Conservation (phyloP, 1,140 invertebrate species). For the Bombus superbus region DNA sequence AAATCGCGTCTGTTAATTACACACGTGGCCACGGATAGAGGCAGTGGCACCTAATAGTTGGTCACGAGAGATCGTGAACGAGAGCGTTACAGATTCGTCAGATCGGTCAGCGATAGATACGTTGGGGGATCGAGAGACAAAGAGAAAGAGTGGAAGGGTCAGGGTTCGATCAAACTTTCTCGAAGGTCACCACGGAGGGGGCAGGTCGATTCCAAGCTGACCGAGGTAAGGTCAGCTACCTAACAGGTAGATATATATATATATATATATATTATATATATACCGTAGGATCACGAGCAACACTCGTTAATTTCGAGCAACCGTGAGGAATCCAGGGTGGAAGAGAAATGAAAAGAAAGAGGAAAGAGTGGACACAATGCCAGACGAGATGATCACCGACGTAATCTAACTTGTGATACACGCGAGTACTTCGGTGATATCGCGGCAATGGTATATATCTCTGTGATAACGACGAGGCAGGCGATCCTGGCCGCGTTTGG, state of each 20-base stretch:
- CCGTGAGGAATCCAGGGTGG: background rate
- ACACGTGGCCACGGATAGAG: background rate
- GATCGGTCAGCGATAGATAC: slow-evolving; percentile 10
- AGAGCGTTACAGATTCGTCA: slow-evolving; percentile 47
- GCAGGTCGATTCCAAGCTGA: slow-evolving; percentile 60
- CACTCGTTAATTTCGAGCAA: slow-evolving; percentile 34
- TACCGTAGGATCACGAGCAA: slow-evolving; percentile 27
- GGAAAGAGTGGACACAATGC: slow-evolving; percentile 4
- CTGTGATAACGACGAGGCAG: slow-evolving; percentile 12
- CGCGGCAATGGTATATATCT: slow-evolving; percentile 3
- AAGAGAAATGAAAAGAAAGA: background rate
- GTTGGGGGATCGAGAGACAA: slow-evolving; percentile 57
- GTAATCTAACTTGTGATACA: background rate
- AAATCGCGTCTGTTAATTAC: slow-evolving; percentile 40
- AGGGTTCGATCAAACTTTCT: slow-evolving; percentile 74
- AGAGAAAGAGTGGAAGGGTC: slow-evolving; percentile 44
- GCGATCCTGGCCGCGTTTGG: background rate
- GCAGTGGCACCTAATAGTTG: background rate
- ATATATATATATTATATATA: slow-evolving; percentile 39
- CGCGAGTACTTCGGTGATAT: background rate
- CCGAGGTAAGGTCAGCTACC: slow-evolving; percentile 53
- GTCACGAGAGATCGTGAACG: slow-evolving; percentile 49
- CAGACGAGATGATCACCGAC: slow-evolving; percentile 1
- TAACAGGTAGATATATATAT: slow-evolving; percentile 66
- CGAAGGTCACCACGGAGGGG: slow-evolving; percentile 55